phyloP scores from a whole-genome alignment of 2,797 vertebrate species.

The Leontopithecus rosalia region DNA sequence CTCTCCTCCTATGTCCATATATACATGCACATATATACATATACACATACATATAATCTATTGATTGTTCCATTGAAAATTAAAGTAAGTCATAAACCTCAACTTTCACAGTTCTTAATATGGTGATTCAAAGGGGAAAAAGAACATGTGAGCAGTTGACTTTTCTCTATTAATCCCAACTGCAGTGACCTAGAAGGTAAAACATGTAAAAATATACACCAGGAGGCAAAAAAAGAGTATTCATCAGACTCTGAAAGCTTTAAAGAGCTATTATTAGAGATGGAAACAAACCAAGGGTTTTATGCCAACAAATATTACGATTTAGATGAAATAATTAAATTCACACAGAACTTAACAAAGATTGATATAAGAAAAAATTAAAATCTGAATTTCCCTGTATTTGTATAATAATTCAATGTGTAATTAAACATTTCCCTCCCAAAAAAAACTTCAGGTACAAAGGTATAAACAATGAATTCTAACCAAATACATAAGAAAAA shows the following conservation, averaged over 20 bases:
- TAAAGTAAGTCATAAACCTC: neutral
- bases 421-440: neutral
- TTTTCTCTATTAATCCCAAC: neutral
- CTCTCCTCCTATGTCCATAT: neutral
- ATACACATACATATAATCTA: neutral
- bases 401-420: neutral
- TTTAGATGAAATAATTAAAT: neutral
- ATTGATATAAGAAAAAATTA: neutral
- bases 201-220: neutral
- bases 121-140: neutral
- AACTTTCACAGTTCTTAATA: neutral
- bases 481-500: conserved; percentile 14
- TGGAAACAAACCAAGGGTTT: neutral
- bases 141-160: neutral
- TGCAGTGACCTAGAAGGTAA: neutral
- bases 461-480: neutral
- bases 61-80: neutral
- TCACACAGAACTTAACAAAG: neutral
- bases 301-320: neutral
- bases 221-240: neutral
- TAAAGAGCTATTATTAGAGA: neutral
- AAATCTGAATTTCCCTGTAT: neutral
- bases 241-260: neutral
- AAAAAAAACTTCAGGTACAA: neutral
- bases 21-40: neutral